Evolutionary conservation across 2,113 vertebrate species (phyloP).

Genomic region (Oreocharis arfaki): DNA sequence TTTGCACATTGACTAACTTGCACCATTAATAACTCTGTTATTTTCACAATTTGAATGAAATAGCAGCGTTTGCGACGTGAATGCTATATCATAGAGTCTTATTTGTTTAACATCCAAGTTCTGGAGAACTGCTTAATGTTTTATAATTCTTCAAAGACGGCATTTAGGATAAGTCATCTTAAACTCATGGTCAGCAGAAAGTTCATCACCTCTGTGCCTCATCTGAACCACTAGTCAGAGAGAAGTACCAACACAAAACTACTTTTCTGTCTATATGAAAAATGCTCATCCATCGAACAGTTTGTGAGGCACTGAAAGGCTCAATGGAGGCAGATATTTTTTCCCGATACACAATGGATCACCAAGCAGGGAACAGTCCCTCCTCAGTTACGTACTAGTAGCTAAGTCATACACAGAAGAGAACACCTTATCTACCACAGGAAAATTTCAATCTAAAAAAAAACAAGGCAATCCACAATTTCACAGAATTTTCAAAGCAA

Average conservation of each 20-base stretch:
- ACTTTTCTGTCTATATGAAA: neutral
- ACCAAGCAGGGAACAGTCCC: neutral
- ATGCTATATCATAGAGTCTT: neutral
- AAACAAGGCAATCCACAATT: neutral
- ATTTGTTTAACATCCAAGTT: neutral
- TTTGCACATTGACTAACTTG: neutral
- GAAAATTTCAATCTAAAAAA: neutral
- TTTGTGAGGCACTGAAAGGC: neutral
- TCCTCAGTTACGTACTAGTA: neutral
- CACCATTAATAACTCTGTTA: neutral
- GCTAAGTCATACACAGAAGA: neutral
- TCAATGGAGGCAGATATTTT: neutral
- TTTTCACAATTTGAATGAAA: neutral
- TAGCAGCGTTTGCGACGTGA: neutral
- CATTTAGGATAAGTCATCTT: neutral
- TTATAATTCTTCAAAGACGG: neutral
- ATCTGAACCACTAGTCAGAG: neutral
- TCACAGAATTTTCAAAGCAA: neutral
- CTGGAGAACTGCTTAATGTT: neutral
- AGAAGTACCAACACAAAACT: neutral
- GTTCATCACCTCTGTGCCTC: neutral
- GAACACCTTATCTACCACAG: neutral
- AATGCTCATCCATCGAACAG: neutral
- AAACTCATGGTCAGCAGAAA: neutral
- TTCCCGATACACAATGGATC: neutral